Base-by-base conservation (phyloP, 2,888 invertebrate genomes). In the Myopa testacea region DNA sequence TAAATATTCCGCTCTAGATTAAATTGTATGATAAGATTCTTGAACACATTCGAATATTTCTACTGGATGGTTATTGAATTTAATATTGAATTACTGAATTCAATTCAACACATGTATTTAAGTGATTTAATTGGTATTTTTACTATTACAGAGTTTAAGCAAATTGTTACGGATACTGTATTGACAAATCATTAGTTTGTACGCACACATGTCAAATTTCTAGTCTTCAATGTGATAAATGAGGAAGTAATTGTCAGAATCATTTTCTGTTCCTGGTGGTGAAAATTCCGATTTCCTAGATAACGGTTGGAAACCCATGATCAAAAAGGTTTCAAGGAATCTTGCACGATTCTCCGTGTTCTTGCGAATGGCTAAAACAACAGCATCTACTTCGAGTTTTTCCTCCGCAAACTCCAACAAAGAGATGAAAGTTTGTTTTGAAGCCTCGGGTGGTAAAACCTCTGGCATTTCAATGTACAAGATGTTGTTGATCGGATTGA, bases 401-500 rank as follows among this genome's bases (percentile, higher is more conserved):
- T 98, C 98, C 89, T 98, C 98, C 75, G 98, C 98, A 87, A 97
- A 98, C 91, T 98, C 98, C 84, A 98, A 91, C 75, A 98, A 92
- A 69, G 96, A 94, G 85, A 98, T 94, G 91, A 98, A 97, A 83
- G 96, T 96, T 90, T 98, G 97, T 91, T 98, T 97, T 84, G 98
- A 98, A 84, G 98, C 95, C 86, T 95, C 97, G 5, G 96, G 95
- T 82, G 96, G 93, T 82, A 97, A 93, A 80, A 94, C 94, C 80
- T 93, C 93, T 70, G 98, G 97, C 85, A 98, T 92, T 82, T 97
- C 95, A 85, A 98, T 94, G 90, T 96, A 98, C 84, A 98, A 93
- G 83, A 92, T 92, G 86, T 93, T 93, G 81, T 94, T 94, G 81
- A 78, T 82, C 78, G 89, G 90, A 85, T 89, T 89, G 68, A 89